Conservation (phyloP, 2,888 invertebrate species). For the Frankliniella intonsa region DNA sequence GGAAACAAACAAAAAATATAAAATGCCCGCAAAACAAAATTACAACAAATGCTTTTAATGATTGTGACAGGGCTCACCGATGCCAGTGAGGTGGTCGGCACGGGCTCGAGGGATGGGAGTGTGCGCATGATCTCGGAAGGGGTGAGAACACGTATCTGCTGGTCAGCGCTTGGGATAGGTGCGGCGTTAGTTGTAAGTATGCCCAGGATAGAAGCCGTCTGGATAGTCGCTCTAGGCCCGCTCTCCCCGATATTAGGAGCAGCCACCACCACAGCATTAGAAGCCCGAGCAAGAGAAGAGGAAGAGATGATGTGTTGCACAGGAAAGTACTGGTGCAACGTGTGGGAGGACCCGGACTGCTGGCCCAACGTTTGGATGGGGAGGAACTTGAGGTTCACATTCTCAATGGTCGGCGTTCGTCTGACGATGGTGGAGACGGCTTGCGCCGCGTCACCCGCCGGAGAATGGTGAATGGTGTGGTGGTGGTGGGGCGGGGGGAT, state of each 20-base stretch:
- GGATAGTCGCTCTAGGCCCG: conserved; percentile 16
- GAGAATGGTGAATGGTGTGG: conserved; percentile 8
- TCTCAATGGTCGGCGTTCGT: neutral
- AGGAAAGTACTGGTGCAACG: conserved; percentile 11
- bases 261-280: conserved; percentile 9
- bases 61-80: conserved; percentile 5
- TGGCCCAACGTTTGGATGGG: neutral
- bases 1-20: conserved; percentile 31
- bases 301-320: conserved; percentile 22
- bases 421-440: neutral
- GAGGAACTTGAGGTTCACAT: conserved; percentile 14
- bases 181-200: neutral
- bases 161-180: conserved; percentile 50
- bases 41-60: conserved; percentile 19
- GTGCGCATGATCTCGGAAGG: conserved; percentile 89
- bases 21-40: conserved; percentile 16
- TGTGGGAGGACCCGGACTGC: neutral
- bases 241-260: neutral
- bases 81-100: conserved; percentile 44
- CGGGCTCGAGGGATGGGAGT: conserved; percentile 74
- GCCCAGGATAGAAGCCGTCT: conserved; percentile 12
- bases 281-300: conserved; percentile 14
- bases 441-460: neutral
- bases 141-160: conserved; percentile 82
- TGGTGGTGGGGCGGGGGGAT: conserved; percentile 15